A percentile compares a stretch with the other conserved stretches of the same genome.
These are phyloP conservation scores for Jordanella pulchra DNA, from an alignment of 2,797 vertebrate species.

Conservation along the genomic window DNA sequence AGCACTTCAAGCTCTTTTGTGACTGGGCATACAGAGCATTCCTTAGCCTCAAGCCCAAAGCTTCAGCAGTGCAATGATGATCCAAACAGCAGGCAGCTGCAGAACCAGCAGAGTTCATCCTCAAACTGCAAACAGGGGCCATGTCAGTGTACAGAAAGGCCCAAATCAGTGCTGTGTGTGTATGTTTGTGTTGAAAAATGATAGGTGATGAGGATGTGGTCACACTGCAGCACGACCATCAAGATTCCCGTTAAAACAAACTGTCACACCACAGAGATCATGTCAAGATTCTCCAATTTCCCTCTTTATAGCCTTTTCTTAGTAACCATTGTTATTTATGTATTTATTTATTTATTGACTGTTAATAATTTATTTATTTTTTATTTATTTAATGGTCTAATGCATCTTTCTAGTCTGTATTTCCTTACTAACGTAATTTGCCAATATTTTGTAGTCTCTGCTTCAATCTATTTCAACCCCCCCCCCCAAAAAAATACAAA, in stretches of 20 bases:
- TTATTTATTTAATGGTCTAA: slow-evolving; percentile 83
- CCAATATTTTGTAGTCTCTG: slow-evolving; percentile 53
- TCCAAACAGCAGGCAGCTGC: slow-evolving; percentile 34
- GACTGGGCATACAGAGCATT: slow-evolving; percentile 84
- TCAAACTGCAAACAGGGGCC: slow-evolving; percentile 57
- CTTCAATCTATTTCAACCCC: slow-evolving; percentile 54
- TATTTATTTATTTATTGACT: slow-evolving; percentile 89
- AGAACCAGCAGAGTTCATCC: slow-evolving; percentile 36
- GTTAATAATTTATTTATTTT: slow-evolving; percentile 84
- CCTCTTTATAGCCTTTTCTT: slow-evolving; percentile 60
- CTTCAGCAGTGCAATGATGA: slow-evolving; percentile 63
- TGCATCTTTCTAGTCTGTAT: slow-evolving; percentile 65
- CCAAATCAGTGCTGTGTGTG: slow-evolving; percentile 48
- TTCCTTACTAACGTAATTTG: slow-evolving; percentile 69
- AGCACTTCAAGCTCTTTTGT: slow-evolving; percentile 83
- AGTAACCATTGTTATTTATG: slow-evolving; percentile 80
- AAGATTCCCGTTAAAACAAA: slow-evolving; percentile 49
- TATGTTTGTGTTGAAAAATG: slow-evolving; percentile 59
- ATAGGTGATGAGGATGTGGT: slow-evolving; percentile 56
- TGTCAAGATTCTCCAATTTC: slow-evolving; percentile 40
- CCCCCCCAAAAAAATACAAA: slow-evolving; percentile 38
- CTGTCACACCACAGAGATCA: slow-evolving; percentile 49
- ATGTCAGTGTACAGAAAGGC: slow-evolving; percentile 55
- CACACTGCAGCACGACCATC: slow-evolving; percentile 55
- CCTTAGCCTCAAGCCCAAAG: slow-evolving; percentile 80